Conservation (phyloP, 1,140 invertebrate species). For the Adelges cooleyi region DNA sequence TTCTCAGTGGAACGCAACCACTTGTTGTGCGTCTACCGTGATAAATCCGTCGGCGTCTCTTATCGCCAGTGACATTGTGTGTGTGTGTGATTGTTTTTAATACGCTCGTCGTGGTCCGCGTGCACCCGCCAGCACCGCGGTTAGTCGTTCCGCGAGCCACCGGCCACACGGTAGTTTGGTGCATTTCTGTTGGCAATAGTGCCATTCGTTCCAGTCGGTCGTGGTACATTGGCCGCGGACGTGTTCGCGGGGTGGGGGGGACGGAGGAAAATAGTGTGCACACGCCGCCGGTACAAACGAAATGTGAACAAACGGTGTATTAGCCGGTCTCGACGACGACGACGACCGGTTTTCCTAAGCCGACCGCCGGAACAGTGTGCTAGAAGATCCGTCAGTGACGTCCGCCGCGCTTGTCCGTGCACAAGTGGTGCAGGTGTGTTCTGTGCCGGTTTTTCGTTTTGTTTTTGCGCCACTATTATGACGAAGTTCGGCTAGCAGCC, state of each 20-base stretch:
- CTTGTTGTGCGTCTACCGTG: too few species aligned
- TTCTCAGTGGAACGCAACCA: too few species aligned
- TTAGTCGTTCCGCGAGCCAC: too few species aligned
- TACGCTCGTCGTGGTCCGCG: too few species aligned
- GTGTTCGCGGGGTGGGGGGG: neutral
- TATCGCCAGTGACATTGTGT: too few species aligned
- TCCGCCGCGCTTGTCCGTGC: too few species aligned
- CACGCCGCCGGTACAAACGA: neutral
- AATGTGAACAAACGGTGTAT: neutral
- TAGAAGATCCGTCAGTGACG: too few species aligned
- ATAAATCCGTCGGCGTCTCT: too few species aligned
- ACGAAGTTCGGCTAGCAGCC: neutral
- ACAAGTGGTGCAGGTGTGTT: conserved; percentile 25
- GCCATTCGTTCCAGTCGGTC: neutral
- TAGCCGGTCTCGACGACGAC: too few species aligned
- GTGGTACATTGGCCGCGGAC: neutral
- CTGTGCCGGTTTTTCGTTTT: neutral
- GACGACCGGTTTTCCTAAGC: neutral
- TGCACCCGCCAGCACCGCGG: too few species aligned
- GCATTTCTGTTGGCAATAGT: neutral
- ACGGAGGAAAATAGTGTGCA: neutral
- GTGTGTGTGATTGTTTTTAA: too few species aligned
- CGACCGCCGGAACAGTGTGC: too few species aligned
- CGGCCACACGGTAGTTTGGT: neutral
- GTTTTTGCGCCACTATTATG: neutral